phyloP scores from a whole-genome alignment of 2,797 vertebrate species.

The Tragopan temminckii region DNA sequence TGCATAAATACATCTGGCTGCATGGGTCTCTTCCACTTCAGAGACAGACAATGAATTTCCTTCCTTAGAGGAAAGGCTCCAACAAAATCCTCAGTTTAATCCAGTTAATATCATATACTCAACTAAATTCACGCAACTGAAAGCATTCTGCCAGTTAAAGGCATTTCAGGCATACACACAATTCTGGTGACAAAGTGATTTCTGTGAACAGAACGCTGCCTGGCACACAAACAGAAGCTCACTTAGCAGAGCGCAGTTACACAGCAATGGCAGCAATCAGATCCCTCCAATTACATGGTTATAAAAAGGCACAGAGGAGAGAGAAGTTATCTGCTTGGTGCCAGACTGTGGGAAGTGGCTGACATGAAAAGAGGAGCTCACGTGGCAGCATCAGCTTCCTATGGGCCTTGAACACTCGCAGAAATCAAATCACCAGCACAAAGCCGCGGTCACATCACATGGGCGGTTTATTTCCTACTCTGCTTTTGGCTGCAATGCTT shows the following conservation, averaged over 20 bases:
- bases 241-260: background rate
- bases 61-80: slow-evolving; percentile 52
- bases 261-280: background rate
- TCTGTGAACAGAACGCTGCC: slow-evolving; percentile 52
- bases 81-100: slow-evolving; percentile 58
- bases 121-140: slow-evolving; percentile 52
- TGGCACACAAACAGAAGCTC: slow-evolving; percentile 22
- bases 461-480: background rate
- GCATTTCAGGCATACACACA: slow-evolving; percentile 40
- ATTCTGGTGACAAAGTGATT: slow-evolving; percentile 55
- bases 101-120: slow-evolving; percentile 40
- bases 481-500: background rate
- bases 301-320: slow-evolving; percentile 13
- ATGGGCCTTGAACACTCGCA: background rate
- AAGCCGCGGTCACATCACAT: background rate
- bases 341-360: slow-evolving; percentile 43
- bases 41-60: slow-evolving; percentile 51
- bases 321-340: slow-evolving; percentile 36
- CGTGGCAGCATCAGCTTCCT: slow-evolving; percentile 18
- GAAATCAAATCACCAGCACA: background rate
- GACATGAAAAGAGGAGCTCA: slow-evolving; percentile 36
- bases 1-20: slow-evolving; percentile 39
- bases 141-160: slow-evolving; percentile 67
- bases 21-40: slow-evolving; percentile 13
- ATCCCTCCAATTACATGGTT: slow-evolving; percentile 13